Base-by-base conservation (phyloP, 2,888 invertebrate genomes). In the Timandra comae region DNA sequence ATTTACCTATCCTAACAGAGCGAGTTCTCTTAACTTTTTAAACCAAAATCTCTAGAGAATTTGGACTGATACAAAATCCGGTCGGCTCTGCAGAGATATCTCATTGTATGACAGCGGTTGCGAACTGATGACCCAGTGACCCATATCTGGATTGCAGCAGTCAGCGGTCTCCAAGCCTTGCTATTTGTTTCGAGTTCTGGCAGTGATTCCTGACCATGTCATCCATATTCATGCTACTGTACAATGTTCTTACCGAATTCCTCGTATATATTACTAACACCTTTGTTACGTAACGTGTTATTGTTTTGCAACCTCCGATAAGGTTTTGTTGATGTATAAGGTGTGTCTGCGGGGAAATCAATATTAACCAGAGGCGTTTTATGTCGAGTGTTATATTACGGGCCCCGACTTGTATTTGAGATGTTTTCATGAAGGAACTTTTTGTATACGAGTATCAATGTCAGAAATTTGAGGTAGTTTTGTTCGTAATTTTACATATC, bases 131-230 rank as follows among this genome's bases (percentile, higher is more conserved):
- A 72, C 84, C 82, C 56, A 77, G 61, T 84, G 67, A 80, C 84
- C 84, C 54, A 71, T 49, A 70, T 84, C 60, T 72, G 68, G 67
- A 72, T 70, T 82, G 82, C 80, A 76, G 82, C 78, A 79, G 72
- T 65, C 63, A 65, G 59, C 56, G 50, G 63, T 38, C 57, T 65
- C 58, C 65, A 5, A 16, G 63, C 69, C 71, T 68, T 68, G 54
- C 58, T 71, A 71, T 79, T 80, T 77, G 78, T 78, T 77, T 70
- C 63, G 60, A 64, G 55, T 72, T 76, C 72, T 80, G 81, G 76
- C 77, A 74, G 53, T 70, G 77, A 71, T 70, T 69, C 63, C 63
- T 56, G 55, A 51, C 63, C 56, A 33, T 27, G 39, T 62, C 66
- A 61, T 74, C 60, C 66, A 75, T 77, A 71, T 78, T 72, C 63